Base-by-base conservation (phyloP, 2,113 vertebrate species). In the Eupsittula cactorum region DNA sequence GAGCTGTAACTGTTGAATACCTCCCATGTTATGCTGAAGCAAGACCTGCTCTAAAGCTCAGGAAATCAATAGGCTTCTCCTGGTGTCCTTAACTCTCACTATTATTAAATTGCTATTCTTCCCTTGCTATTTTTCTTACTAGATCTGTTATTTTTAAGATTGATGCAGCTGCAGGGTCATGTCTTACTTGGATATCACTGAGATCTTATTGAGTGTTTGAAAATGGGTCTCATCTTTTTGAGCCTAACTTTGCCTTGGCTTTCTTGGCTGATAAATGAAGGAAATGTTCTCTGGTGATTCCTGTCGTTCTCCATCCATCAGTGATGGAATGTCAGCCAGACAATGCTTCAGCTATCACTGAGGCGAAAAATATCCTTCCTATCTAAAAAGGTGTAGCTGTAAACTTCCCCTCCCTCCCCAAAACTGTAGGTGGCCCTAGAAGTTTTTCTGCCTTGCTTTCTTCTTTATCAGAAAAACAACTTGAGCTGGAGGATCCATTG, bases 161-260 rank as follows among this genome's bases (percentile, higher is more conserved):
- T 1, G 84, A 9, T 55, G 53, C 17, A 28, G 64, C 80, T 59
- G n/a, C 27, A 24, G 52, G 24, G 29, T 42, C 25, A 0, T 2
- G 10, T 25, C 39, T 42, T 3, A 0, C 55, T 8, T 14, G 44
- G 49, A 3, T 18, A 2, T 31, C 33, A 2, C 0, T 7, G 52
- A 75, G 74, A 19, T 27, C 37, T 31, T 2, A 7, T 1, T 1
- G 50, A 47, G 62, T 2, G 8, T 11, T 52, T 55, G 4, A 39
- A 50, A 64, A 18, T 1, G 19, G 41, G 31, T 7, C 59, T 83
- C 5, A 3, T 64, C 35, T 55, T 44, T 46, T 7, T 1, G 23
- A 59, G 73, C 53, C 0, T 4, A 23, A 27, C 49, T 70, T 24
- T 39, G 39, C 63, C 44, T 59, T 39, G 46, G 21, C 37, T 73